phyloP scores from a whole-genome alignment of 2,113 vertebrate genomes.

The Anhinga rufa region DNA sequence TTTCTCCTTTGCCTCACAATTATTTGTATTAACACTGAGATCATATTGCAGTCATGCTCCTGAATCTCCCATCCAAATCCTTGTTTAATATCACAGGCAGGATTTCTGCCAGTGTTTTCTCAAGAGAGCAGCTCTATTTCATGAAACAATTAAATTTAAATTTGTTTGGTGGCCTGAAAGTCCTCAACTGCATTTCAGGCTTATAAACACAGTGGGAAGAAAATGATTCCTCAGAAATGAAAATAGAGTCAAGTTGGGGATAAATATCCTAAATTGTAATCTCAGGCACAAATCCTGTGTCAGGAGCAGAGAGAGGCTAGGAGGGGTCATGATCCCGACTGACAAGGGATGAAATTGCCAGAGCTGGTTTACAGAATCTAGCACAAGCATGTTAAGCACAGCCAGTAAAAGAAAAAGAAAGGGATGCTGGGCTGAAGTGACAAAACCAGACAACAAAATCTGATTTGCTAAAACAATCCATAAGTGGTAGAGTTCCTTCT shows the following conservation, averaged over 20 bases:
- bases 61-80: not conserved
- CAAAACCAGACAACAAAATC: not conserved
- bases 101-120: constrained; percentile 1
- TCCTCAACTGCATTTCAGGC: constrained; percentile 28
- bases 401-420: not conserved
- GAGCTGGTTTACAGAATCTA: not conserved
- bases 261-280: constrained; percentile 17
- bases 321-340: not conserved
- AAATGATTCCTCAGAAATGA: constrained; percentile 15
- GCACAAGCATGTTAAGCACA: not conserved
- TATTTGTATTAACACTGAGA: not conserved
- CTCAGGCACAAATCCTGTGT: constrained; percentile 28
- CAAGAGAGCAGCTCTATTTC: constrained; percentile 6
- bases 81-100: constrained; percentile 15
- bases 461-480: not conserved
- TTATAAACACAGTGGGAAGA: not conserved
- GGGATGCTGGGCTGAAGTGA: not conserved
- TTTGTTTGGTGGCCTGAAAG: constrained; percentile 36
- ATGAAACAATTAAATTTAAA: constrained; percentile 52
- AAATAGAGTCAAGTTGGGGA: not conserved
- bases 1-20: not conserved
- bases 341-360: constrained; percentile 17
- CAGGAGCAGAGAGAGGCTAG: not conserved
- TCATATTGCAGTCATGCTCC: not conserved
- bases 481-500: not conserved